phyloP scores from a whole-genome alignment of 2,888 invertebrate species.

The Parnassius glacialis region DNA sequence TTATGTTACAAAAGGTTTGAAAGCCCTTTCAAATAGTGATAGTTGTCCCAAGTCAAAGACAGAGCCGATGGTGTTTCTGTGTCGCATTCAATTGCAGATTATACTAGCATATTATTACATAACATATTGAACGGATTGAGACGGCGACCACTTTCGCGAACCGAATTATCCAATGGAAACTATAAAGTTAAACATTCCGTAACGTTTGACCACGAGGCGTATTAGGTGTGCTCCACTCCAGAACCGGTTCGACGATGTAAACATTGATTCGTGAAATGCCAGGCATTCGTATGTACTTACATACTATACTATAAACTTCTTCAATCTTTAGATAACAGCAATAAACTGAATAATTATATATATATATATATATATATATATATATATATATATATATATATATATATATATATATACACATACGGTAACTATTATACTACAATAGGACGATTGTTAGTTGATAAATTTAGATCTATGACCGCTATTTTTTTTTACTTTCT shows the following conservation, averaged over 20 bases:
- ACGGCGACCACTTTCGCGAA: slow-evolving; percentile 5
- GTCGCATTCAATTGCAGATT: not conserved
- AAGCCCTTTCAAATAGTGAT: slow-evolving; percentile 22
- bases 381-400: too few species aligned
- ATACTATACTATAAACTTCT: too few species aligned
- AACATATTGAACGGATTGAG: slow-evolving; percentile 4
- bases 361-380: too few species aligned
- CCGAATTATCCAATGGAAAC: slow-evolving; percentile 6
- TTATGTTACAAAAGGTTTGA: not conserved
- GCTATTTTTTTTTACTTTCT: too few species aligned
- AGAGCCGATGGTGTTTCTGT: slow-evolving; percentile 5
- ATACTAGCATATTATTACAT: slow-evolving; percentile 14
- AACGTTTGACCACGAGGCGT: slow-evolving; percentile 3
- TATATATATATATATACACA: too few species aligned
- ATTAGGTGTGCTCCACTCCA: slow-evolving; percentile 5
- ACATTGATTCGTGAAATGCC: slow-evolving; percentile 4
- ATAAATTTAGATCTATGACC: too few species aligned
- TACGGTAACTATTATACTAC: too few species aligned
- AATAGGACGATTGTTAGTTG: too few species aligned
- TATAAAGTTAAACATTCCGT: slow-evolving; percentile 17
- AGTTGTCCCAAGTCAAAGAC: slow-evolving; percentile 4
- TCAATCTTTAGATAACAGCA: too few species aligned
- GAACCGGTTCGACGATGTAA: slow-evolving; percentile 16
- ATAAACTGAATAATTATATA: too few species aligned
- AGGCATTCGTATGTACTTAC: not conserved